Evolutionary conservation across 2,113 vertebrate species (phyloP).

Genomic region (Cryptomyrus ogoouensis): DNA sequence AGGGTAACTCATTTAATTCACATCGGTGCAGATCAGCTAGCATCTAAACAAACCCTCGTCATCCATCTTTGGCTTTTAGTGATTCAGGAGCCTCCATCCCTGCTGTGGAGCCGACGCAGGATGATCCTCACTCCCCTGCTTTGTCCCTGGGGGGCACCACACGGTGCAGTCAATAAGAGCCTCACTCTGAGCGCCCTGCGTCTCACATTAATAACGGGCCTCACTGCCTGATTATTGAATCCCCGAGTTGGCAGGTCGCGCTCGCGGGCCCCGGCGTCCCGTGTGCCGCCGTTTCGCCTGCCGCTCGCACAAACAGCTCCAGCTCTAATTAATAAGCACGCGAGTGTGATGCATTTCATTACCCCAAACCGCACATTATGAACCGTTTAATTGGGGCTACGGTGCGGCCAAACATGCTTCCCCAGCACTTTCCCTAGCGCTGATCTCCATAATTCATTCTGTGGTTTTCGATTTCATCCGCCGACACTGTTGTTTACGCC

Average conservation of each 20-base stretch:
- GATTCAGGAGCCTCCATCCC: not conserved
- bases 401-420: constrained; percentile 18
- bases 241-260: not conserved
- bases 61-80: not conserved
- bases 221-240: not conserved
- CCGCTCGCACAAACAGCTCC: not conserved
- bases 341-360: constrained; percentile 13
- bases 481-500: constrained; percentile 52
- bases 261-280: not conserved
- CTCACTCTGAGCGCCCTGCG: not conserved
- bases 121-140: not conserved
- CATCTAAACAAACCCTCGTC: not conserved
- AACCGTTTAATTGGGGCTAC: constrained; percentile 20
- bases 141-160: not conserved
- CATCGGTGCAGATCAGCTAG: not conserved
- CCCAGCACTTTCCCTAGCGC: not conserved
- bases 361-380: not conserved
- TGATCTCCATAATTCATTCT: constrained; percentile 31
- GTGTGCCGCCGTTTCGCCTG: not conserved
- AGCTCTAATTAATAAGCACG: constrained; percentile 12
- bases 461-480: constrained; percentile 44
- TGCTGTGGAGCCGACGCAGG: not conserved
- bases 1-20: not conserved
- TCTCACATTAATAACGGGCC: not conserved
- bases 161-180: not conserved